Evolutionary conservation across 2,113 vertebrate genomes (phyloP), one percentile per base, ranked within the genome.

Genomic region (Neotoma lepida): DNA sequence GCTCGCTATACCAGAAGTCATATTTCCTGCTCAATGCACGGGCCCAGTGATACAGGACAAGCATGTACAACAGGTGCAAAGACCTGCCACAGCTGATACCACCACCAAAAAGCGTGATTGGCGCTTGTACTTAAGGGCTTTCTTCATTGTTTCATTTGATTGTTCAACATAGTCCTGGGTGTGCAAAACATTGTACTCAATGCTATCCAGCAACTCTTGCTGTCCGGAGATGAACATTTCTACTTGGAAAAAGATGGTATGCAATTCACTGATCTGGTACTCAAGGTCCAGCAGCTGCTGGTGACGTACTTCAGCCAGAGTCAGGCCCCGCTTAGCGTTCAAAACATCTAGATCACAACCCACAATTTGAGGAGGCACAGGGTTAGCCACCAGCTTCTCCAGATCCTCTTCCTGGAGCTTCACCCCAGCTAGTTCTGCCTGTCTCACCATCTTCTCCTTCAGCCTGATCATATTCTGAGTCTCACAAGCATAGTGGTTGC

Each of bases 241-340:
- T 95, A 98, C 80, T 95, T 97, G 96, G 18, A 98, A 44, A 95
- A 98, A 98, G 56, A 98, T 97, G 18, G 86, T 73, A 1, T 94
- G 97, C n/a, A 98, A 96, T 93, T 98, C 97, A 0, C 33, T 46
- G 77, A 98, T 94, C 94, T 98, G 97, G 22, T 22, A 92, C n/a
- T 98, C 98, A 94, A 98, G 93, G 49, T 98, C 98, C 5, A 98
- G 90, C 10, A 98, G 97, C 96, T 98, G 98, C 78, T 84, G 95
- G 82, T 97, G 98, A 1, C 95, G 93, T 20, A 94, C 95, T 26
- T 97, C 98, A 13, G 96, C 97, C 92, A 95, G 17, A 35, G 97
- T 95, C 24, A 98, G 41, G 10, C 96, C 97, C 5, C 96, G 96
- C 78, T 95, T 93, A 88, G 97, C 97, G 71, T 91, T 89, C 0